Percentiles rank a stretch among this genome's conserved stretches.
These are phyloP conservation scores for Heliconius cydno DNA, from an alignment of 2,888 invertebrate genomes.

Conservation along the genomic window DNA sequence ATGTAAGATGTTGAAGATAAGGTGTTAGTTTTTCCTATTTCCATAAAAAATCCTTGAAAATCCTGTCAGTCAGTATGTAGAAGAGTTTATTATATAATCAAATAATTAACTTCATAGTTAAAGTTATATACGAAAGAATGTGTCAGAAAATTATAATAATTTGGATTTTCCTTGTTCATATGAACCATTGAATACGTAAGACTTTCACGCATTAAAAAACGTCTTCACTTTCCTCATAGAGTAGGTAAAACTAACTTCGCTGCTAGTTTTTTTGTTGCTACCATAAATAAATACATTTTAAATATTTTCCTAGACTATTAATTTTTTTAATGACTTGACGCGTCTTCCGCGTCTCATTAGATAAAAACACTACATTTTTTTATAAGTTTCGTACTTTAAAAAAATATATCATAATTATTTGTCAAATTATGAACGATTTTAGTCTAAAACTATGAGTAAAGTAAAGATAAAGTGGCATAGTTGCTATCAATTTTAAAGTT, in stretches of 20 bases:
- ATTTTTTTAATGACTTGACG: neutral
- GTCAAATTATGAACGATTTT: no score
- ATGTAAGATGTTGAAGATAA: neutral
- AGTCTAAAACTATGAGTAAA: no score
- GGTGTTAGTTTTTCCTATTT: neutral
- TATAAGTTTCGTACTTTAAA: no score
- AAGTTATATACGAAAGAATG: neutral
- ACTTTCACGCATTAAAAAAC: constrained; percentile 16
- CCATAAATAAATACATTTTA: neutral
- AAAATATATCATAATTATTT: no score
- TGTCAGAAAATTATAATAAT: neutral
- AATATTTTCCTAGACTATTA: neutral
- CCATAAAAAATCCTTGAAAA: neutral
- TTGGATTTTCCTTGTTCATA: neutral
- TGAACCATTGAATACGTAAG: neutral
- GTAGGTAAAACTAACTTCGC: neutral
- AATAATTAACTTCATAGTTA: neutral
- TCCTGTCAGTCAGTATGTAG: neutral
- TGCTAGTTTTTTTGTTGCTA: neutral
- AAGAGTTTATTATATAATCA: neutral
- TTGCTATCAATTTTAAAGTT: neutral
- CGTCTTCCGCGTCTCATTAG: neutral
- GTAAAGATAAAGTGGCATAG: no score
- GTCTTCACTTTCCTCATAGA: constrained; percentile 11
- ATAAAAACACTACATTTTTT: no score